These are phyloP conservation scores for Calyptommatus sinebrachiatus DNA, from an alignment of 2,113 vertebrate genomes.

Conservation along the genomic window DNA sequence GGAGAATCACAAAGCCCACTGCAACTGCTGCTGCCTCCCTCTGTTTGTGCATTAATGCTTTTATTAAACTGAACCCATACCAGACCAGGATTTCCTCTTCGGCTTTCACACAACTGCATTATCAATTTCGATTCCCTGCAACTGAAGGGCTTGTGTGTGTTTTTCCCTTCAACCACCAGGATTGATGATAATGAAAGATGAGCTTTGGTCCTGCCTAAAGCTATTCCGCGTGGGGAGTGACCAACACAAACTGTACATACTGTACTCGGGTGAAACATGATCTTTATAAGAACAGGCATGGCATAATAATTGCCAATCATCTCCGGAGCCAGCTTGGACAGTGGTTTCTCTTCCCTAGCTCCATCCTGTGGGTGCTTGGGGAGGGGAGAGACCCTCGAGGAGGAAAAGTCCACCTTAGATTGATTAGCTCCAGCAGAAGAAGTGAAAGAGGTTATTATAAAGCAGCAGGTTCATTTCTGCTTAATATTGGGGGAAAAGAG, in stretches of 20 bases:
- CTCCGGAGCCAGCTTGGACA: background rate
- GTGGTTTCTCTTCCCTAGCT: background rate
- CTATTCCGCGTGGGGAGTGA: background rate
- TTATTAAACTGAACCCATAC: slow-evolving; percentile 3
- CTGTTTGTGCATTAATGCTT: background rate
- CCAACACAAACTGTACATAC: background rate
- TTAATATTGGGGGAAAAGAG: no score
- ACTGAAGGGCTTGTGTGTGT: background rate
- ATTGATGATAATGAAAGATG: background rate
- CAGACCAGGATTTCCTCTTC: slow-evolving; percentile 1
- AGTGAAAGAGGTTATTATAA: background rate
- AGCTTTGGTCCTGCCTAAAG: background rate
- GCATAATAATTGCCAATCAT: background rate
- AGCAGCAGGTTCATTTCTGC: background rate
- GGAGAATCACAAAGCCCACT: background rate
- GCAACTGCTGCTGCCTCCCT: background rate
- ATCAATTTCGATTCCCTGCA: background rate
- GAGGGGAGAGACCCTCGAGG: background rate
- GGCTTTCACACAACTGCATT: background rate
- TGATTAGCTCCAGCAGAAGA: background rate
- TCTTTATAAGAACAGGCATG: background rate
- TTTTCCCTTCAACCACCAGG: background rate
- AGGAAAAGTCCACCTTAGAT: background rate
- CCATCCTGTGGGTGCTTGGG: background rate
- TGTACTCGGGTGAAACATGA: background rate